Conservation (phyloP, 2,888 invertebrate species). For the Plebejus anna region DNA sequence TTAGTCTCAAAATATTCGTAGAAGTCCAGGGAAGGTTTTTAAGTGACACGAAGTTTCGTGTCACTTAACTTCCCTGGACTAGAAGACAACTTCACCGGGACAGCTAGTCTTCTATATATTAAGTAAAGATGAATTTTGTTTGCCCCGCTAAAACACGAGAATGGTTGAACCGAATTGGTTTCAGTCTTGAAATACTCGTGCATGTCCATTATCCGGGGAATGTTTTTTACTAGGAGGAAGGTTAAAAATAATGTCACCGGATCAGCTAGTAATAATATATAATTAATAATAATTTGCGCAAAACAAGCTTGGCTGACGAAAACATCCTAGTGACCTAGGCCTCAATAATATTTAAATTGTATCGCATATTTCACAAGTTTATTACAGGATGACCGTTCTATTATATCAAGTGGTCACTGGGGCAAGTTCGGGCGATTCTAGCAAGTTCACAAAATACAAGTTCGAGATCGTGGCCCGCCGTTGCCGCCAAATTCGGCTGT, state of each 20-base stretch:
- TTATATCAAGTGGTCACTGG: conserved; percentile 72
- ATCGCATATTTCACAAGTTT: conserved; percentile 19
- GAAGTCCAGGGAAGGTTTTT: no score
- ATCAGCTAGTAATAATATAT: background rate
- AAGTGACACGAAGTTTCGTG: no score
- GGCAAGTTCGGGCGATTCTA: conserved; percentile 73
- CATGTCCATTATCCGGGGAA: no score
- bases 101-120: no score
- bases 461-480: conserved; percentile 66
- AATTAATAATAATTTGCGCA: background rate
- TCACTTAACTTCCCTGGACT: no score
- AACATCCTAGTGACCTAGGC: conserved; percentile 7
- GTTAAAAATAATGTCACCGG: background rate
- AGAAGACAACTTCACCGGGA: no score
- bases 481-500: conserved; percentile 43
- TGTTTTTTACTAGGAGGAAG: no score
- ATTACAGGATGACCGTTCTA: conserved; percentile 56
- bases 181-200: no score
- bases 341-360: conserved; percentile 14
- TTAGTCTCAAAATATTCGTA: no score
- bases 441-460: conserved; percentile 62
- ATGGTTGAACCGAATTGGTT: no score
- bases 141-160: background rate
- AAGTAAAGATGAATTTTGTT: background rate
- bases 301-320: background rate